These are phyloP conservation scores for Trinectes maculatus DNA, from an alignment of 2,113 vertebrate genomes.

Conservation along the genomic window DNA sequence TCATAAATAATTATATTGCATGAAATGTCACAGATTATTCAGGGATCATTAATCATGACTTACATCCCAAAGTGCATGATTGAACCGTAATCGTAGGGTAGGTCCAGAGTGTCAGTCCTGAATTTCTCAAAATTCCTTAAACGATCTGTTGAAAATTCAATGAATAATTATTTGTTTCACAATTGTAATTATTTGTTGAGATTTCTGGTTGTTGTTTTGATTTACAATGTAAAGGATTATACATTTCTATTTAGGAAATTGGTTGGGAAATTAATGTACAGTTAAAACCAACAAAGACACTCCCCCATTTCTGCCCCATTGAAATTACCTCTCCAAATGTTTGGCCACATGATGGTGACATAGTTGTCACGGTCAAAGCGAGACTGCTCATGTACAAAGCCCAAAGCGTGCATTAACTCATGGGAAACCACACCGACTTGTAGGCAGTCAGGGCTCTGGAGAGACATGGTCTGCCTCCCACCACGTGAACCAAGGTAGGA, in stretches of 20 bases:
- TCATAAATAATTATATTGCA: background rate
- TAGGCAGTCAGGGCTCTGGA: conserved; percentile 71
- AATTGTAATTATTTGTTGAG: background rate
- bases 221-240: background rate
- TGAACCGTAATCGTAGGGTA: conserved; percentile 83
- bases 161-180: background rate
- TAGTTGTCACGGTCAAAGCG: conserved; percentile 75
- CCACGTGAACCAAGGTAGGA: conserved; percentile 82
- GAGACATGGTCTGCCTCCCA: conserved; percentile 77
- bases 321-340: conserved; percentile 80
- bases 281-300: background rate
- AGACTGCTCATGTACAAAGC: conserved; percentile 80
- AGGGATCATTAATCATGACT: conserved; percentile 28
- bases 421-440: conserved; percentile 74
- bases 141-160: conserved; percentile 71
- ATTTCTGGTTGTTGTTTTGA: background rate
- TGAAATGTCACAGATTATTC: background rate
- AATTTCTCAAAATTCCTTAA: conserved; percentile 82
- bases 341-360: conserved; percentile 76
- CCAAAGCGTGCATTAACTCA: conserved; percentile 75
- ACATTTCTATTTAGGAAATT: background rate
- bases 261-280: background rate
- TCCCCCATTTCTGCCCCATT: conserved; percentile 15
- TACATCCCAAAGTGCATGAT: conserved; percentile 87
- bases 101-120: conserved; percentile 73